Evolutionary conservation across 2,113 vertebrate genomes (phyloP), one percentile per base, ranked within the genome.

Genomic region (Nycticryphes semicollaris): DNA sequence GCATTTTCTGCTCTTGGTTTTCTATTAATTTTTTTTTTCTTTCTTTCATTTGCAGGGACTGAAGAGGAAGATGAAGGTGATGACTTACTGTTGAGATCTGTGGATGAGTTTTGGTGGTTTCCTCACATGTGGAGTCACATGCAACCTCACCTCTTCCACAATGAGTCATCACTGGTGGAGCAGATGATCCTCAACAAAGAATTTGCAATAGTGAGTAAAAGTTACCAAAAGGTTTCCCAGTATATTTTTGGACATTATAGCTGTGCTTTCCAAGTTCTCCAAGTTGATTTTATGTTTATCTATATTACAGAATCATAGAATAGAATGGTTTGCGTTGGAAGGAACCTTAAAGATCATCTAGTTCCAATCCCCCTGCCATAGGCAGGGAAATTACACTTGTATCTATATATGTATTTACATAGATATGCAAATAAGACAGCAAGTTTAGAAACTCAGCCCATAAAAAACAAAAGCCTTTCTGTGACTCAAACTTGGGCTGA

Each of bases 81-180:
- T n/a, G 99, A 99, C 96, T 97, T 99, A 64, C 95, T 99, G 68
- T 92, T 99, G 89, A 97, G 97, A 37, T 99, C 99, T 20, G 99
- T 99, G 72, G 97, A 99, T 69, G 99, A 99, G 94, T 99, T 99
- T 98, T 99, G 99, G 99, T 99, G 99, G 99, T 99, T 99, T 83
- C 99, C 99, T 68, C 99, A 99, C 96, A 99, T 99, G 99, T 99
- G 99, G 99, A 99, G 99, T 90, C 99, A 99, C 95, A 99, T 99
- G 99, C 99, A 99, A 97, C 99, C 99, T 76, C 99, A 99, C 66
- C 99, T 99, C 93, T 99, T 99, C 97, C 99, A 99, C 97, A 99
- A 99, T 1, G 98, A 99, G 95, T 99, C 99, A 0, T 99, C 99
- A 1, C 97, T 99, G 85, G 98, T 99, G 90, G 99, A 99, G 88